A percentile compares a stretch with the other conserved stretches of the same genome.
Evolutionary conservation across 2,113 vertebrate species (phyloP).

Genomic region (Falcunculus frontatus): DNA sequence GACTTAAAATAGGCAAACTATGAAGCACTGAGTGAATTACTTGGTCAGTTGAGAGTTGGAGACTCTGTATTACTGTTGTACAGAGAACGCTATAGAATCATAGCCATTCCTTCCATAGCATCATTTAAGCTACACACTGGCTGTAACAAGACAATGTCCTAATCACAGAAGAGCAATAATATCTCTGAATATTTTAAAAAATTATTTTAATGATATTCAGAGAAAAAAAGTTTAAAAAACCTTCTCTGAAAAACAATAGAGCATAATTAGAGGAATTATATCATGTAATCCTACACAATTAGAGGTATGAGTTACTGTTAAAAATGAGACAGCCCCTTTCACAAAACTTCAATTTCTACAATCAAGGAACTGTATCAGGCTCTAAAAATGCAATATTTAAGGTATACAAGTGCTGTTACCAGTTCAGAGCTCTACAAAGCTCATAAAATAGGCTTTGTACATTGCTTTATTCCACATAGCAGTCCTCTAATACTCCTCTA

Average conservation of each 20-base stretch:
- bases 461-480: not conserved
- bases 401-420: not conserved
- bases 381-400: not conserved
- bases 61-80: not conserved
- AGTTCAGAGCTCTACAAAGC: not conserved
- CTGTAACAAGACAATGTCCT: not conserved
- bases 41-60: not conserved
- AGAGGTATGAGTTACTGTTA: not conserved
- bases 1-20: not conserved
- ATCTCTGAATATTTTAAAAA: not conserved
- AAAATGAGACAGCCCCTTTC: not conserved
- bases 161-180: not conserved
- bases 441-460: not conserved
- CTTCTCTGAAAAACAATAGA: not conserved
- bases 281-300: not conserved
- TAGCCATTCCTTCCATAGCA: not conserved
- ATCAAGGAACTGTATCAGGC: not conserved
- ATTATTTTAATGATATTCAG: no score
- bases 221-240: not conserved
- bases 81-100: not conserved
- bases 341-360: not conserved
- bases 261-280: not conserved
- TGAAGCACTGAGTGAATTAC: not conserved
- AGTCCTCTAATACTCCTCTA: not conserved
- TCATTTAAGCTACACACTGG: not conserved